Conservation (phyloP, 2,113 vertebrate species). For the Callaeas wilsoni region DNA sequence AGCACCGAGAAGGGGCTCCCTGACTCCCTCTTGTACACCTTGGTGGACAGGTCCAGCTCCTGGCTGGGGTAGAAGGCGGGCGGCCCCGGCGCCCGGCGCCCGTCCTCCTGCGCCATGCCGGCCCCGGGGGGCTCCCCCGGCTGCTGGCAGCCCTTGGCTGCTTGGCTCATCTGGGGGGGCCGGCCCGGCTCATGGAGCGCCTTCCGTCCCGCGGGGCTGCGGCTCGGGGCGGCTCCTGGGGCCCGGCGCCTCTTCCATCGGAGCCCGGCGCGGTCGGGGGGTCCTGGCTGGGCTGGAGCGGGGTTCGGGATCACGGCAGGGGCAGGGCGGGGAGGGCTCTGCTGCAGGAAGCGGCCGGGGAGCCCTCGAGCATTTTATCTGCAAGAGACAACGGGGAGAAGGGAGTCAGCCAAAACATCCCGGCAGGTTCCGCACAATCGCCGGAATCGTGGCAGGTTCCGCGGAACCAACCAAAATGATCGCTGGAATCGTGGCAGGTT, state of each 20-base stretch:
- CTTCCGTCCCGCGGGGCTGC: conserved; percentile 36
- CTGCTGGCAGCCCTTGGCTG: conserved; percentile 81
- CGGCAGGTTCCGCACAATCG: no score
- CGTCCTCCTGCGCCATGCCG: conserved; percentile 92
- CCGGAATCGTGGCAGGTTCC: no score
- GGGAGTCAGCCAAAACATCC: no score
- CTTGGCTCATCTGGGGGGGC: conserved; percentile 78
- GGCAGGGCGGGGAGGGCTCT: background rate
- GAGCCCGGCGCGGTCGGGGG: background rate
- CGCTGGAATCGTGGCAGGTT: background rate
- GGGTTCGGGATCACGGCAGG: background rate
- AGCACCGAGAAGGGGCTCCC: conserved; percentile 89
- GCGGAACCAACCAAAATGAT: no score
- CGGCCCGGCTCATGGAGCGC: conserved; percentile 43
- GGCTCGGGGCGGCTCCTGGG: conserved; percentile 17
- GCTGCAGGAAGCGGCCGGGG: background rate
- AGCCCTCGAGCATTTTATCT: background rate
- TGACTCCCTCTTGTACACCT: conserved; percentile 88
- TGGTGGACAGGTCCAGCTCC: conserved; percentile 87
- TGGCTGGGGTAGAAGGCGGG: conserved; percentile 83
- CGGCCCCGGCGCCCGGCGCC: conserved; percentile 76
- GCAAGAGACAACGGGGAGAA: no score
- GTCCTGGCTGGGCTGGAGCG: background rate
- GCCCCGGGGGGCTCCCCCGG: conserved; percentile 81
- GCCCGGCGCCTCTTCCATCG: conserved; percentile 41